Evolutionary conservation across 2,113 vertebrate species (phyloP).

Genomic region (Acanthisitta chloris): DNA sequence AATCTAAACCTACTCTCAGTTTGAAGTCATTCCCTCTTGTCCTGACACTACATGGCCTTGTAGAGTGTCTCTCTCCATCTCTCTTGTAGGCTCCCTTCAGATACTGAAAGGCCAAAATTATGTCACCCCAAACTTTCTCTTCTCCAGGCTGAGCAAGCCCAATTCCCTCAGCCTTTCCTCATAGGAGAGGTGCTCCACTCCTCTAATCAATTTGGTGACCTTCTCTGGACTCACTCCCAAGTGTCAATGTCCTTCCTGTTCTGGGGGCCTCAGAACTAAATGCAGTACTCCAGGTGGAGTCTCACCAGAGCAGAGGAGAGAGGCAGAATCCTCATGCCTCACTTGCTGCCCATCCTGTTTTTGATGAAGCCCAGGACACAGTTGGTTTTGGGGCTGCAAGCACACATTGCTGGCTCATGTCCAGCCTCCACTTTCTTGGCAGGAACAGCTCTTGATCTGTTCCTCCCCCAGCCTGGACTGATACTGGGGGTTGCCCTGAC

Average conservation of each 20-base stretch:
- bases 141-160: background rate
- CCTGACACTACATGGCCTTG: background rate
- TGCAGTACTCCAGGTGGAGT: background rate
- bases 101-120: background rate
- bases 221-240: background rate
- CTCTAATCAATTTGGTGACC: background rate
- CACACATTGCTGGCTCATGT: too few relatives aligned
- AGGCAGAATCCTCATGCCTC: background rate
- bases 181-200: background rate
- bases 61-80: background rate
- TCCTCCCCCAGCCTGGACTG: fast-evolving
- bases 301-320: background rate
- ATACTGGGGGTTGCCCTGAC: background rate
- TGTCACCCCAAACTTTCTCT: background rate
- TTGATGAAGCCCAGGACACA: background rate
- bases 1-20: background rate
- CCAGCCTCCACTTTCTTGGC: too few relatives aligned
- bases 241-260: background rate
- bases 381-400: background rate
- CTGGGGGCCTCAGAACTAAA: background rate
- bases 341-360: background rate
- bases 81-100: background rate
- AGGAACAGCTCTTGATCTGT: too few relatives aligned
- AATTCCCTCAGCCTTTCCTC: background rate
- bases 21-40: background rate